A percentile compares a stretch with the other conserved stretches of the same genome.
Conservation (phyloP, 2,888 invertebrate species). For the Ectemnius continuus region DNA sequence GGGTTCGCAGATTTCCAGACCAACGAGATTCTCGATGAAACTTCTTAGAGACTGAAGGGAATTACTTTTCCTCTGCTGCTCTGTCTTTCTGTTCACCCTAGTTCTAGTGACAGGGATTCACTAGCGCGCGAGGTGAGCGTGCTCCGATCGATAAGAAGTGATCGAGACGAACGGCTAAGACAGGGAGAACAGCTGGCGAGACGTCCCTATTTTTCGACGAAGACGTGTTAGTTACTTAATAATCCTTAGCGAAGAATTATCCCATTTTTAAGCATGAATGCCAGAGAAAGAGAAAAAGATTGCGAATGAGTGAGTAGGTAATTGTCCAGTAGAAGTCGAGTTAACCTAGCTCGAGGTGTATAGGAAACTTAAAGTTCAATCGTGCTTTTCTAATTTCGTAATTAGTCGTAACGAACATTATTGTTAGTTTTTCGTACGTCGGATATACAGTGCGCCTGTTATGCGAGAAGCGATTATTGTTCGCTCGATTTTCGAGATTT, state of each 20-base stretch:
- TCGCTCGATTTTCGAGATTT: too few relatives aligned
- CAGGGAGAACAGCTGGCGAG: conserved; percentile 16
- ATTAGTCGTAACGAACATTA: conserved; percentile 24
- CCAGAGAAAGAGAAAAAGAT: conserved; percentile 15
- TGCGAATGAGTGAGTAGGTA: conserved; percentile 13
- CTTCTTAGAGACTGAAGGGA: too few relatives aligned
- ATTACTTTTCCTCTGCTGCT: too few relatives aligned
- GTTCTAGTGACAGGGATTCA: too few relatives aligned
- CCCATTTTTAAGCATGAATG: conserved; percentile 11
- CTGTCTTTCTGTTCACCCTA: too few relatives aligned
- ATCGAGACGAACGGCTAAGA: conserved; percentile 20
- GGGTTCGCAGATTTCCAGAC: too few relatives aligned
- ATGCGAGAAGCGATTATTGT: too few relatives aligned
- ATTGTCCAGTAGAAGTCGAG: not conserved
- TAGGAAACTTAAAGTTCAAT: conserved; percentile 31
- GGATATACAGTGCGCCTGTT: too few relatives aligned
- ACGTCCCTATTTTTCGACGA: conserved; percentile 62
- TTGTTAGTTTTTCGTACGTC: too few relatives aligned
- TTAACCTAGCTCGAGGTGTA: conserved; percentile 2
- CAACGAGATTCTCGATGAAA: too few relatives aligned
- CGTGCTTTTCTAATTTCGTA: conserved; percentile 37
- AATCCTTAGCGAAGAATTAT: conserved; percentile 43
- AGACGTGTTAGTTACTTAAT: conserved; percentile 61
- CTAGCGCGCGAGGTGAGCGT: too few relatives aligned
- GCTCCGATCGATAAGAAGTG: too few relatives aligned